phyloP scores from a whole-genome alignment of 2,797 vertebrate genomes.

The Pitangus sulphuratus region DNA sequence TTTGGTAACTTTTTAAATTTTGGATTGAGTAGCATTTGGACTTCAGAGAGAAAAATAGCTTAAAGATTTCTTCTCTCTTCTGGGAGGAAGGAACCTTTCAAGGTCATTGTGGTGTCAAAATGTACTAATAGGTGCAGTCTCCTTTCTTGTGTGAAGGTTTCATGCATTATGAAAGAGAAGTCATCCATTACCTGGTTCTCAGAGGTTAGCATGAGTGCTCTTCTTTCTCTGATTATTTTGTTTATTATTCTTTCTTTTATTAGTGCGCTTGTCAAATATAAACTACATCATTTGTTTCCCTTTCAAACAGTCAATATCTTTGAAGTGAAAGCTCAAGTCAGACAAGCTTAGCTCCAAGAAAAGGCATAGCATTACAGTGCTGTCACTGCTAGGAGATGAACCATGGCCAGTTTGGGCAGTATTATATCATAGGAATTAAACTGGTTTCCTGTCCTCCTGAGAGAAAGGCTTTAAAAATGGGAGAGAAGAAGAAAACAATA shows the following conservation, averaged over 20 bases:
- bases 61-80: not conserved
- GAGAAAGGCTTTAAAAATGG: conserved; percentile 71
- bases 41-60: not conserved
- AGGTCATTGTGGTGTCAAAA: not conserved
- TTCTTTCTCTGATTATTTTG: not conserved
- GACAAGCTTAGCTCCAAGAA: not conserved
- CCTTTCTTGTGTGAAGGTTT: not conserved
- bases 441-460: conserved; percentile 72
- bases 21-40: not conserved
- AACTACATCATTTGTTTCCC: not conserved
- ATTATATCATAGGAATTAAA: conserved; percentile 72
- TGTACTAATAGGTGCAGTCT: not conserved
- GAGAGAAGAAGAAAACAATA: conserved; percentile 68
- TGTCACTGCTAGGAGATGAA: conserved; percentile 65
- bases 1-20: not conserved
- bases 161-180: not conserved
- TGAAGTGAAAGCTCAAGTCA: conserved; percentile 11
- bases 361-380: conserved; percentile 56
- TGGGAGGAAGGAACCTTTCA: not conserved
- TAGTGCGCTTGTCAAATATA: not conserved
- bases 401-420: conserved; percentile 54
- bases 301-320: not conserved
- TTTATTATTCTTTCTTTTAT: not conserved
- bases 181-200: not conserved
- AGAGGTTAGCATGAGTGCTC: not conserved